These are phyloP conservation scores for Takifugu bimaculatus DNA, from an alignment of 2,113 vertebrate genomes.

Conservation along the genomic window DNA sequence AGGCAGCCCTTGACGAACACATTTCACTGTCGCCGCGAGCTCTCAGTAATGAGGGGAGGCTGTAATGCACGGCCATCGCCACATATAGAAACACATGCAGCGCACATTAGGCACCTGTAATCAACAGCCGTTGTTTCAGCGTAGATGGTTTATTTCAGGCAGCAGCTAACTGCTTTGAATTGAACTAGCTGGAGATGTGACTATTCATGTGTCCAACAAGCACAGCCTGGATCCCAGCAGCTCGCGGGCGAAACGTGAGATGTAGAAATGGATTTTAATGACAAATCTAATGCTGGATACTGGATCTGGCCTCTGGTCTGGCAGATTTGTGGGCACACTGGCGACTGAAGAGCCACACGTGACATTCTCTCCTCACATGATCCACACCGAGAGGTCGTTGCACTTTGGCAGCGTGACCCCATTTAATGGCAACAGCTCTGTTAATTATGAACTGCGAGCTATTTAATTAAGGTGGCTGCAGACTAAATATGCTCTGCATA, in stretches of 20 bases:
- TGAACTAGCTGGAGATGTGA: conserved; percentile 20
- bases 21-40: background rate
- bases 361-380: background rate
- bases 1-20: conserved; percentile 1
- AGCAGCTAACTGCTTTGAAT: conserved; percentile 34
- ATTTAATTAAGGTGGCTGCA: too few species aligned
- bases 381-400: conserved; percentile 34
- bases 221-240: conserved; percentile 27
- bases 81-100: conserved; percentile 8
- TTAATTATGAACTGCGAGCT: too few species aligned
- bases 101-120: conserved; percentile 2
- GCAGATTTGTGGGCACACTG: conserved; percentile 22
- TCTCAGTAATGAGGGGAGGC: background rate
- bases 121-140: conserved; percentile 23
- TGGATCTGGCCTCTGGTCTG: conserved; percentile 44
- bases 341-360: conserved; percentile 33
- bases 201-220: conserved; percentile 33
- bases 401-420: conserved; percentile 24
- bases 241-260: conserved; percentile 29
- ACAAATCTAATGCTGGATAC: conserved; percentile 45
- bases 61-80: background rate
- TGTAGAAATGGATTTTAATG: conserved; percentile 47
- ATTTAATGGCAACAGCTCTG: too few species aligned
- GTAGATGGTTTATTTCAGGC: conserved; percentile 20
- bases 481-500: too few species aligned